phyloP scores from a whole-genome alignment of 2,888 invertebrate genomes.

The Apamea epomidion region DNA sequence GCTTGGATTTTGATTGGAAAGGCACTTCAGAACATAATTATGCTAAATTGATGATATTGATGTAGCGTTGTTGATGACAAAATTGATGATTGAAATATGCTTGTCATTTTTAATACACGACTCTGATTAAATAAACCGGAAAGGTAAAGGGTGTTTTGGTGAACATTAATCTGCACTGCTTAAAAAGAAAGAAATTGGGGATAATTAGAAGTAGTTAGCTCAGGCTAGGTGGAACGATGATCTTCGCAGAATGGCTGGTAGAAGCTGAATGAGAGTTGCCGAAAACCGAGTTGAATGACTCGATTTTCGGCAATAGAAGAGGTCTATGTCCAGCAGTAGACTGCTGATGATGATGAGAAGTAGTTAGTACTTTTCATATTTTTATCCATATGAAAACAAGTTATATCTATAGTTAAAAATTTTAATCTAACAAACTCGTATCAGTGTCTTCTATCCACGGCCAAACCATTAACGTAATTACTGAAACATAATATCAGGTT shows the following conservation, averaged over 20 bases:
- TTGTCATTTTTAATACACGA: too few species aligned
- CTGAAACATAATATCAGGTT: constrained; percentile 32
- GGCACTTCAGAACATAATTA: neutral
- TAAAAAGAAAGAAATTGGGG: neutral
- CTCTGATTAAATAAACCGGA: neutral
- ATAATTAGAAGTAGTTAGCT: neutral
- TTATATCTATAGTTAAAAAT: neutral
- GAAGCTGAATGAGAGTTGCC: too few species aligned
- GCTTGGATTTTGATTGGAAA: neutral
- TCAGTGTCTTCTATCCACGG: neutral
- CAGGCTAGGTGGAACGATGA: too few species aligned
- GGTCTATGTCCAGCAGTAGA: too few species aligned
- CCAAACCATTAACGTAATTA: constrained; percentile 39
- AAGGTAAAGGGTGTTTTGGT: neutral
- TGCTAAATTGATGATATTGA: neutral
- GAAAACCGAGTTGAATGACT: too few species aligned
- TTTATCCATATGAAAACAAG: neutral
- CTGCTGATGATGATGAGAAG: too few species aligned
- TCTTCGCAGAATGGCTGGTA: too few species aligned
- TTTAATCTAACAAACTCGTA: neutral
- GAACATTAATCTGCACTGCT: neutral
- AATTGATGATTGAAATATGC: too few species aligned
- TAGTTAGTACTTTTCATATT: neutral
- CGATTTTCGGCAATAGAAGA: too few species aligned
- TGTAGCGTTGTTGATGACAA: too few species aligned